Conservation (phyloP, 2,797 vertebrate species). For the Pseudomugil tenellus region DNA sequence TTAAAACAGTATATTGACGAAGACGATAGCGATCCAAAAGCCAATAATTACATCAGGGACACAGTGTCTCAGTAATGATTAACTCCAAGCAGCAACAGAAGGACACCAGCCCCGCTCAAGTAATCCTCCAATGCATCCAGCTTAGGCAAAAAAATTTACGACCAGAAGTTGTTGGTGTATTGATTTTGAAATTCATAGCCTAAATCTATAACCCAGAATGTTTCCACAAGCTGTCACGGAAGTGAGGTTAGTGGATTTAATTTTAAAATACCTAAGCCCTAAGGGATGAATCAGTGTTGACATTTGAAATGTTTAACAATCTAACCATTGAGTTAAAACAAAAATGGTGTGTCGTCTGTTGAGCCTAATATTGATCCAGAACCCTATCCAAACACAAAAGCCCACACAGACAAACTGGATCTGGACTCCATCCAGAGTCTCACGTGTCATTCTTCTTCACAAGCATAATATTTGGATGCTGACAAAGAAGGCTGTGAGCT, state of each 20-base stretch:
- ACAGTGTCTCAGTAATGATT: slow-evolving; percentile 48
- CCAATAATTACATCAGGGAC: slow-evolving; percentile 42
- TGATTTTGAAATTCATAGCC: slow-evolving; percentile 42
- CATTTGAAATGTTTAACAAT: slow-evolving; percentile 5
- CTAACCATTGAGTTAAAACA: neutral
- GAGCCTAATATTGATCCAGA: slow-evolving; percentile 14
- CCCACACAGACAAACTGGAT: slow-evolving; percentile 11
- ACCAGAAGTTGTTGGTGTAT: slow-evolving; percentile 55
- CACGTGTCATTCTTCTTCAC: slow-evolving; percentile 53
- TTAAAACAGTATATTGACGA: slow-evolving; percentile 13
- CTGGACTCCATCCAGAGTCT: slow-evolving; percentile 58
- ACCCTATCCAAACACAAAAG: slow-evolving; percentile 13
- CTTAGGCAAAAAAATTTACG: slow-evolving; percentile 52
- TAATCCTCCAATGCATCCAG: slow-evolving; percentile 64
- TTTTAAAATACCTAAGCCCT: neutral
- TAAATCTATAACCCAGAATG: slow-evolving; percentile 9
- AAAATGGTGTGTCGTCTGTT: slow-evolving; percentile 37
- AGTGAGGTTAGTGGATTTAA: slow-evolving; percentile 12
- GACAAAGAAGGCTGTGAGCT: slow-evolving; percentile 53
- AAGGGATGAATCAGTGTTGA: neutral
- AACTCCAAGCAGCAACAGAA: slow-evolving; percentile 39
- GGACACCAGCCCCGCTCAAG: slow-evolving; percentile 42
- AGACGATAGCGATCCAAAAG: slow-evolving; percentile 19
- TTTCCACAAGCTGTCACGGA: slow-evolving; percentile 26
- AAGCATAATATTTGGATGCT: slow-evolving; percentile 73